Conservation (phyloP, 1,140 invertebrate species). For the Drosophila sp. region DNA sequence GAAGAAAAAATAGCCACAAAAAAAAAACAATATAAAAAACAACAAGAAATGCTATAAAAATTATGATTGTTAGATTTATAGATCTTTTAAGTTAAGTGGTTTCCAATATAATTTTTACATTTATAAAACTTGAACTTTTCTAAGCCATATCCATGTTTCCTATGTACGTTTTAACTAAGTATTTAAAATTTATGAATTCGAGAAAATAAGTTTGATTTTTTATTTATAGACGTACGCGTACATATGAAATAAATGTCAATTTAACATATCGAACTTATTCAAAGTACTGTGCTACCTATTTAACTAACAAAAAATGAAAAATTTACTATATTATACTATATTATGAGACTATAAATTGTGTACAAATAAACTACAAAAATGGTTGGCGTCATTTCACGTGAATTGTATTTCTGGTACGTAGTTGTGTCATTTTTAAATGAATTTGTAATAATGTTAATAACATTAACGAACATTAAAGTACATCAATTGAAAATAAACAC, state of each 20-base stretch:
- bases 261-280: conserved; percentile 59
- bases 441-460: conserved; percentile 4
- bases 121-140: not conserved
- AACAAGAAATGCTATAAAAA: not conserved
- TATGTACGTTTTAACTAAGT: not conserved
- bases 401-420: not conserved
- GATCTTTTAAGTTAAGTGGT: too few species aligned
- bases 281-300: conserved; percentile 33
- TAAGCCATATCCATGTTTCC: conserved; percentile 10
- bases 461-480: not conserved
- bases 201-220: conserved; percentile 6
- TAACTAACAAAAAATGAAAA: not conserved
- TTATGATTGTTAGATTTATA: not conserved
- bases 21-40: not conserved
- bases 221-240: conserved; percentile 8
- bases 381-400: not conserved
- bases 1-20: not conserved
- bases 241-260: conserved; percentile 45
- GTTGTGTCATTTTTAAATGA: conserved; percentile 18
- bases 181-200: not conserved
- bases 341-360: conserved; percentile 24
- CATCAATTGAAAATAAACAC: not conserved
- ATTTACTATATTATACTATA: conserved; percentile 5
- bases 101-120: not conserved
- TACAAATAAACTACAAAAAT: conserved; percentile 21